phyloP scores from a whole-genome alignment of 2,888 invertebrate genomes.

The Hirtodrosophila cameraria region DNA sequence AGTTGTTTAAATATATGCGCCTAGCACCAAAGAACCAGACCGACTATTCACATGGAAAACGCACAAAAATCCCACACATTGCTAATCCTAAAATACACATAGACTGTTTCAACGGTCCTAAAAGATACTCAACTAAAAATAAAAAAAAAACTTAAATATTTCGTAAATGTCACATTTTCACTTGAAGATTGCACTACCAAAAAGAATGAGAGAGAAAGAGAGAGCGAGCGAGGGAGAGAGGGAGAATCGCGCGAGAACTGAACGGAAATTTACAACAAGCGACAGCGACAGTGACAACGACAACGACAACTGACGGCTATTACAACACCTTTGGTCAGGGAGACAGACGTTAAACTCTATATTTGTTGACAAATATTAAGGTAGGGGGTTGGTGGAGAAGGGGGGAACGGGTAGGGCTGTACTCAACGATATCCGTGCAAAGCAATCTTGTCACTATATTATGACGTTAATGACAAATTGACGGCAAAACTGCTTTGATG shows the following conservation, averaged over 20 bases:
- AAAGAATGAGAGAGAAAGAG: not conserved
- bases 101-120: slow-evolving; percentile 35
- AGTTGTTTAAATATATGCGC: slow-evolving; percentile 63
- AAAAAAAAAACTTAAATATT: slow-evolving; percentile 35
- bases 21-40: slow-evolving; percentile 48
- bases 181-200: slow-evolving; percentile 40
- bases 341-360: slow-evolving; percentile 67
- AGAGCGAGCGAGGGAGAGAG: not conserved
- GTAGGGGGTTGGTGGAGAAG: not conserved
- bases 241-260: slow-evolving; percentile 11
- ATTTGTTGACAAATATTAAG: slow-evolving; percentile 74
- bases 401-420: slow-evolving; percentile 1
- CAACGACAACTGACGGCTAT: slow-evolving; percentile 46
- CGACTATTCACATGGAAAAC: slow-evolving; percentile 53
- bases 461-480: slow-evolving; percentile 84
- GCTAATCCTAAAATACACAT: slow-evolving; percentile 68
- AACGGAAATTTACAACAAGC: slow-evolving; percentile 74
- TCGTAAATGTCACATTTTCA: slow-evolving; percentile 69
- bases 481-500: slow-evolving; percentile 82
- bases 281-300: slow-evolving; percentile 14
- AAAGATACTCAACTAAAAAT: slow-evolving; percentile 11
- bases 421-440: slow-evolving; percentile 71
- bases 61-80: slow-evolving; percentile 69
- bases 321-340: slow-evolving; percentile 69
- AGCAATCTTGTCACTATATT: slow-evolving; percentile 82